phyloP scores from a whole-genome alignment of 2,797 vertebrate genomes.

The Austrolebias charrua region DNA sequence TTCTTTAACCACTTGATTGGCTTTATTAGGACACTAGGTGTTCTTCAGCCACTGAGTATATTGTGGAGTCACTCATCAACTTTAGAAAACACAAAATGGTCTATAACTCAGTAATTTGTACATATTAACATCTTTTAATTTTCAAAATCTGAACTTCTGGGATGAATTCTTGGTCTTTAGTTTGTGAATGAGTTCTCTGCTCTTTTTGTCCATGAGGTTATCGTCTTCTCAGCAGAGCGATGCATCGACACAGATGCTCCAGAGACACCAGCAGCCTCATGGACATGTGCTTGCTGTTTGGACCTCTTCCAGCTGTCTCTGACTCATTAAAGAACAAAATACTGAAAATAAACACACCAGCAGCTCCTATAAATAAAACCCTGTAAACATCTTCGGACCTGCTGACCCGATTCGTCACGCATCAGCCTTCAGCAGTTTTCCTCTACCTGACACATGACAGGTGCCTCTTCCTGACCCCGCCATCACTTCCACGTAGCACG shows the following conservation, averaged over 20 bases:
- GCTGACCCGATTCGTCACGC: constrained; percentile 33
- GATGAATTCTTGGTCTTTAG: no score
- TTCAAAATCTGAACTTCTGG: no score
- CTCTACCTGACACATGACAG: constrained; percentile 36
- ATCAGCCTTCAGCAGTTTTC: constrained; percentile 28
- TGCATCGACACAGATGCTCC: not conserved
- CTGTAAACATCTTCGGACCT: constrained; percentile 29
- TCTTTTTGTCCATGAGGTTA: not conserved
- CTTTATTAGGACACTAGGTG: no score
- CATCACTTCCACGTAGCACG: constrained; percentile 30
- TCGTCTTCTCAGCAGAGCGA: not conserved
- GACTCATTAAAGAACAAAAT: constrained; percentile 44
- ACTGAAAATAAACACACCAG: constrained; percentile 30
- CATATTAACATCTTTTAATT: no score
- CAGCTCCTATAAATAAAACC: constrained; percentile 25
- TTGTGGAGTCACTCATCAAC: no score
- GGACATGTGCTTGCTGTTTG: constrained; percentile 4
- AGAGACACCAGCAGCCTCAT: not conserved
- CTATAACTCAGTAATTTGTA: no score
- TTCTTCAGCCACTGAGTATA: no score
- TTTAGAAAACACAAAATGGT: no score
- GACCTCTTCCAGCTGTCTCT: constrained; percentile 24
- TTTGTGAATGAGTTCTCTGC: not conserved
- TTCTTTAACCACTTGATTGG: no score
- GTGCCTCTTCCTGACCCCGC: constrained; percentile 14